Percentiles rank a stretch among this genome's conserved stretches.
phyloP scores from a whole-genome alignment of 2,888 invertebrate species.

The Rhopalosiphum nymphaeae region DNA sequence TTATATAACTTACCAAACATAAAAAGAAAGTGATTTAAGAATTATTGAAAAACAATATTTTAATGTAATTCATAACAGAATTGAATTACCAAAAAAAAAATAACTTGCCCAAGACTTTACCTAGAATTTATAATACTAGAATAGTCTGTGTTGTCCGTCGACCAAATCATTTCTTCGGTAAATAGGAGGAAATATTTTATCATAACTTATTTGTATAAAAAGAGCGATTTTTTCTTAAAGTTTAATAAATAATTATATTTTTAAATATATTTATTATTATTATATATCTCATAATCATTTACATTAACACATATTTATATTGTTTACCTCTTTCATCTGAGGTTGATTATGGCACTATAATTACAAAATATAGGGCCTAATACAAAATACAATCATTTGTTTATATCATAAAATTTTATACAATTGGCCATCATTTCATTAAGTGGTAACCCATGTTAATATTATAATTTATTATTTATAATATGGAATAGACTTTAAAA shows the following conservation, averaged over 20 bases:
- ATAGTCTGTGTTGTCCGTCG: neutral
- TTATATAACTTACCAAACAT: neutral
- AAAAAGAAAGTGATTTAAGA: neutral
- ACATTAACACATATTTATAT: constrained; percentile 47
- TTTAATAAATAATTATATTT: neutral
- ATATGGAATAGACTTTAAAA: constrained; percentile 31
- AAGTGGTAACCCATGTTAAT: constrained; percentile 61
- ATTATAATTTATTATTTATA: constrained; percentile 29
- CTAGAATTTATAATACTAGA: neutral
- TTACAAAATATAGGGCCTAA: constrained; percentile 60
- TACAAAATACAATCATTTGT: constrained; percentile 62
- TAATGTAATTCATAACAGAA: no score
- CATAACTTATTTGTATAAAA: neutral
- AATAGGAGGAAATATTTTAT: neutral
- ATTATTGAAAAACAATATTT: neutral
- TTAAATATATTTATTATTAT: constrained; percentile 60
- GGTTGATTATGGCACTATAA: constrained; percentile 63
- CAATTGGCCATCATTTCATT: constrained; percentile 53
- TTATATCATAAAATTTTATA: constrained; percentile 32
- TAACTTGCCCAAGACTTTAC: neutral
- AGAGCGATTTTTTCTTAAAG: neutral
- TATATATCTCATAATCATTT: constrained; percentile 46
- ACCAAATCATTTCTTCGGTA: neutral
- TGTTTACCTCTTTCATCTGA: constrained; percentile 14
- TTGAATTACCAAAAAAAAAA: neutral